phyloP scores from a whole-genome alignment of 2,797 vertebrate species.

The Sciaenops ocellatus region DNA sequence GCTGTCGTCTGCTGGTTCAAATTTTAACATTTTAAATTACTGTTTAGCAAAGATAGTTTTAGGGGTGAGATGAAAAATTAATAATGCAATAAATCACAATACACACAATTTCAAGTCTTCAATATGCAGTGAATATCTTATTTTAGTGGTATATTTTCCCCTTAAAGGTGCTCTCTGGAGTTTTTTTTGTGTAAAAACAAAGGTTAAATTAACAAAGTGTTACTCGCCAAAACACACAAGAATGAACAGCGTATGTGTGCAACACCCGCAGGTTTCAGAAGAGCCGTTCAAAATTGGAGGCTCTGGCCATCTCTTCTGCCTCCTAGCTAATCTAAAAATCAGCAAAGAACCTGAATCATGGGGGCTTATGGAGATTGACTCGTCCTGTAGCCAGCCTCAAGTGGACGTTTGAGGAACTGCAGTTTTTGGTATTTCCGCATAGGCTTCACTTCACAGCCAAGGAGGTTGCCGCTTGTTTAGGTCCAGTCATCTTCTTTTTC shows the following conservation, averaged over 20 bases:
- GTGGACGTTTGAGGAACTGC: no score
- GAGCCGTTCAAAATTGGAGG: no score
- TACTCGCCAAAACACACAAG: neutral
- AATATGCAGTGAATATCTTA: neutral
- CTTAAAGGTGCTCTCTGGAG: neutral
- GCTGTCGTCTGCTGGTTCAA: neutral
- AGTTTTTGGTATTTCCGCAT: no score
- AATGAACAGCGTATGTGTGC: no score
- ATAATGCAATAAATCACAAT: conserved; percentile 14
- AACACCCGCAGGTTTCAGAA: no score
- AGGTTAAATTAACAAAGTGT: neutral
- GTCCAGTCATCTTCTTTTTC: neutral
- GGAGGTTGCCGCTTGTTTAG: neutral
- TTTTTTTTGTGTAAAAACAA: neutral
- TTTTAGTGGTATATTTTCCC: neutral
- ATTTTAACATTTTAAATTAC: neutral
- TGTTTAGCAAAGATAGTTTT: neutral
- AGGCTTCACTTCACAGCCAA: no score
- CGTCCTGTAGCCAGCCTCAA: no score
- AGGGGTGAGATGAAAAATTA: neutral
- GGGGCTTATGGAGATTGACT: no score
- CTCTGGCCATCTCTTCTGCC: no score
- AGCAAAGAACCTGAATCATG: no score
- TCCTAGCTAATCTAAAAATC: no score
- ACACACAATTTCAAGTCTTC: neutral